Evolutionary conservation across 2,888 invertebrate species (phyloP), one percentile per base, ranked within the genome.

Genomic region (Sinohyriopsis cumingii): DNA sequence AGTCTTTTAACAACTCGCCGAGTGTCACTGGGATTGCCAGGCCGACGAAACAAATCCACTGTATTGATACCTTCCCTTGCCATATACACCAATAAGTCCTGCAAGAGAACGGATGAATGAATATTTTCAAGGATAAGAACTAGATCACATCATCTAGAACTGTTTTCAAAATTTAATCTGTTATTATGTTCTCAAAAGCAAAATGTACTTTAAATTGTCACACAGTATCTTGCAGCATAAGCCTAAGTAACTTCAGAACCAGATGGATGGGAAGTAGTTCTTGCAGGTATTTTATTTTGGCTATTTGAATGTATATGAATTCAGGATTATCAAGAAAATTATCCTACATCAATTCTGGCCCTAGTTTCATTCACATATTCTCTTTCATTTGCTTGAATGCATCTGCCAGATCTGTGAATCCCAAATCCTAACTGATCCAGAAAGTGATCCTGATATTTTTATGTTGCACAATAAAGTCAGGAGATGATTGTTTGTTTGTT

Each of bases 1-100:
- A 90, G 72, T 54, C 86, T 74, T 75, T 88, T 87, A 24, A 88
- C 86, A 62, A 90, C 88, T 53, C 83, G 77, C 64, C 88, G 82
- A 53, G 85, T 83, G 74, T 90, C 89, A 65, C 78, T 84, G 5
- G 88, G 86, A 79, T 90, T 90, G 57, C 90, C 90, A 24, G 89
- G 89, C 7, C 89, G 84, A 59, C 88, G 84, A 78, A 89, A 90
- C 65, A 90, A 78, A 75, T 89, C 89, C 15, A 86, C 82, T n/a
- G 89, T 89, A 22, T 86, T 86, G 45, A 90, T 87, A 24, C 90
- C 90, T 71, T 90, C 89, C 70, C 86, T 83, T 60, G 89, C 89
- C 68, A 90, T 88, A 75, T 89, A 87, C 45, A 89, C 87, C 59
- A 90, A 78, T 65, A 90, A 77, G 64, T 89, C 89, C 90, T 90